Conservation (phyloP, 1,140 invertebrate species). For the Cydia strobilella region DNA sequence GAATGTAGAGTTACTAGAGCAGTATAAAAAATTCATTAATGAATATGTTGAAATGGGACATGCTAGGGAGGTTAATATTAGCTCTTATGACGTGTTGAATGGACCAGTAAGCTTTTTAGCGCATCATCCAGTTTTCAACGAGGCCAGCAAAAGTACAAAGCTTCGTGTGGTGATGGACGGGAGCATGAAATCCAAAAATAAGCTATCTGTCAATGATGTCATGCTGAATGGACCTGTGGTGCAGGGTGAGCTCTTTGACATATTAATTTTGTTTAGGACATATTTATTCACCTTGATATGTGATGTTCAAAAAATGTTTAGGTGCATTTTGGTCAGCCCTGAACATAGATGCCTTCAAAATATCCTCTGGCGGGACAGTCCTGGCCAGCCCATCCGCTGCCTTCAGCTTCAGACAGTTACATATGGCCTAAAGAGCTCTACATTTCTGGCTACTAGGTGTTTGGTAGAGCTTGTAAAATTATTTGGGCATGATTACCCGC, state of each 20-base stretch:
- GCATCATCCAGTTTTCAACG: not conserved
- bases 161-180: not conserved
- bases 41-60: not conserved
- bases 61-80: not conserved
- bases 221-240: conserved; percentile 40
- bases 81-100: not conserved
- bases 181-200: conserved; percentile 34
- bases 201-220: conserved; percentile 51
- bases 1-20: not conserved
- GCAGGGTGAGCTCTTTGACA: conserved; percentile 39
- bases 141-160: not conserved
- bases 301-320: not conserved
- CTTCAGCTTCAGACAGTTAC: too few species aligned
- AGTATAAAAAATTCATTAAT: conserved; percentile 1
- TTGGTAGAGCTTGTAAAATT: too few species aligned
- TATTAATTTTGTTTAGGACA: conserved; percentile 20
- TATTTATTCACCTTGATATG: not conserved
- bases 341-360: too few species aligned
- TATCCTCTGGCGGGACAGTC: too few species aligned
- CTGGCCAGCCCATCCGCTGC: too few species aligned
- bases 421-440: too few species aligned
- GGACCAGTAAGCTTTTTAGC: not conserved
- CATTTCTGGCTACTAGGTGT: too few species aligned
- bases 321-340: not conserved
- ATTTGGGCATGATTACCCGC: too few species aligned